phyloP scores from a whole-genome alignment of 2,888 invertebrate genomes.

The Andrena praecox region DNA sequence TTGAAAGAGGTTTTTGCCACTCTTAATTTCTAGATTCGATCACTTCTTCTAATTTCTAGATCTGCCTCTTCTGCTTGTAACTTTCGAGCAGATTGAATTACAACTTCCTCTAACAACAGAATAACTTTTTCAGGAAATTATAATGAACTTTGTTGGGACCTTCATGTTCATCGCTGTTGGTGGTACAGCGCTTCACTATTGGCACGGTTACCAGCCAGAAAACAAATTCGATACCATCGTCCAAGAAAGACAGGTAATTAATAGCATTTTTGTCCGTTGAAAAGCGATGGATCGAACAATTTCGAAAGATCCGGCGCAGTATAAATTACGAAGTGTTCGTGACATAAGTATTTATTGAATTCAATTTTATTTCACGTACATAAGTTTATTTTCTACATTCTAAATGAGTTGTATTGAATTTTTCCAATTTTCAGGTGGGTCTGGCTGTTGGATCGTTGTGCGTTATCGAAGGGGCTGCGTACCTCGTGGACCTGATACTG shows the following conservation, averaged over 20 bases:
- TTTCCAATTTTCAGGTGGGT: conserved; percentile 87
- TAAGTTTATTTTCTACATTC: not conserved
- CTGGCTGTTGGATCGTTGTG: conserved; percentile 93
- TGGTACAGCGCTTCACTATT: conserved; percentile 94
- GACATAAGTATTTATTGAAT: not conserved
- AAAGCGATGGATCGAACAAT: not conserved
- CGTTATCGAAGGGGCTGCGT: conserved; percentile 92
- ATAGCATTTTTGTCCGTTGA: not conserved
- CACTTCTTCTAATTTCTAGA: not conserved
- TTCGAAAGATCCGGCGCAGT: too few relatives aligned
- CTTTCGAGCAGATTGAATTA: not conserved
- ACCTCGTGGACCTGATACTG: conserved; percentile 92
- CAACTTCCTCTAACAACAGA: not conserved
- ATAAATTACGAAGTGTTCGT: not conserved
- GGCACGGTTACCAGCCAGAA: conserved; percentile 94
- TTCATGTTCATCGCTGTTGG: conserved; percentile 95
- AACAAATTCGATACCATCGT: conserved; percentile 91
- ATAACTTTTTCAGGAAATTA: conserved; percentile 89
- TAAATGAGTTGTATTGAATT: not conserved
- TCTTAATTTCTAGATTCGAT: not conserved
- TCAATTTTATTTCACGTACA: not conserved
- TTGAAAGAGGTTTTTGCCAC: not conserved
- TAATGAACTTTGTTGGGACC: conserved; percentile 95
- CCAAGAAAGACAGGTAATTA: conserved; percentile 89
- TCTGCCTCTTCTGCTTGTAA: not conserved